A percentile compares a stretch with the other conserved stretches of the same genome.
Conservation (phyloP, 2,888 invertebrate species). For the Cantharis flavilabris region DNA sequence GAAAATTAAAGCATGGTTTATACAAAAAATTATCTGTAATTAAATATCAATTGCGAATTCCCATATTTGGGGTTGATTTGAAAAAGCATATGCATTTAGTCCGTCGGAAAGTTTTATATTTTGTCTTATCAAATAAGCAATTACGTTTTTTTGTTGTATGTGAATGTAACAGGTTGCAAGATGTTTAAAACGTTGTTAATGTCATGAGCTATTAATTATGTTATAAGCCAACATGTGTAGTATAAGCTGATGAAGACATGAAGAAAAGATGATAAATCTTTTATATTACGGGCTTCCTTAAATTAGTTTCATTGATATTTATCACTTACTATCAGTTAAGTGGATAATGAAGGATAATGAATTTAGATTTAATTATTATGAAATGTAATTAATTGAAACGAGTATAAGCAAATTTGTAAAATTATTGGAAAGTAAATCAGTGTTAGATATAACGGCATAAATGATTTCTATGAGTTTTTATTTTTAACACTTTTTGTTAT, state of each 20-base stretch:
- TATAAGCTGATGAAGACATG: background rate
- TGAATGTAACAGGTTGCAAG: constrained; percentile 14
- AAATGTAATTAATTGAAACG: background rate
- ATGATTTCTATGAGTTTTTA: background rate
- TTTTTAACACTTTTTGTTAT: background rate
- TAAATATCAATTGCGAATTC: background rate
- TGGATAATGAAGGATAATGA: background rate
- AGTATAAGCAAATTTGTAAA: background rate
- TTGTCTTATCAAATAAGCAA: constrained; percentile 1
- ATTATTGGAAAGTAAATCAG: background rate
- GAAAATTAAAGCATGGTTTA: background rate
- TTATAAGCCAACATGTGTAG: constrained; percentile 7
- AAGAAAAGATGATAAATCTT: constrained; percentile 3
- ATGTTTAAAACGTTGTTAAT: constrained; percentile 13
- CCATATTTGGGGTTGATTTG: too few species aligned
- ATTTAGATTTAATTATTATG: background rate
- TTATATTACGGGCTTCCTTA: background rate
- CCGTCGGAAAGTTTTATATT: background rate
- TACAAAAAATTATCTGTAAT: background rate
- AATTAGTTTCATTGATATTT: background rate
- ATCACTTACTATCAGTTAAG: background rate
- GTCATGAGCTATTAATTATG: constrained; percentile 15
- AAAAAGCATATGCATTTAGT: background rate
- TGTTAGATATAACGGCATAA: background rate
- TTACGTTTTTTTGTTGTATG: constrained; percentile 3